Evolutionary conservation across 2,113 vertebrate species (phyloP).

Genomic region (Antechinus flavipes): DNA sequence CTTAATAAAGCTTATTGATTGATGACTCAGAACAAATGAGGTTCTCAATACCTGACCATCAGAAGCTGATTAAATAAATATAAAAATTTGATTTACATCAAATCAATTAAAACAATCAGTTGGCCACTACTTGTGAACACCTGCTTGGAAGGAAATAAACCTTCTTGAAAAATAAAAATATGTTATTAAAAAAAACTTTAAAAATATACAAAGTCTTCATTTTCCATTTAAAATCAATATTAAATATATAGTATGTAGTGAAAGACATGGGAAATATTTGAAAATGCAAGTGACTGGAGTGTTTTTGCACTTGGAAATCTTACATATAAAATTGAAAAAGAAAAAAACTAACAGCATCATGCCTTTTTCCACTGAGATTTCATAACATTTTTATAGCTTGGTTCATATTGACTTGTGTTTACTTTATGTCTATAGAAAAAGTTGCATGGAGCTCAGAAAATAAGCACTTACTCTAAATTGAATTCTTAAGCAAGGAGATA

Average conservation of each 20-base stretch:
- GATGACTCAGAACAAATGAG: not conserved
- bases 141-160: not conserved
- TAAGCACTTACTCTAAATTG: constrained; percentile 31
- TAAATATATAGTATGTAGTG: not conserved
- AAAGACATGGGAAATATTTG: not conserved
- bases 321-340: too few relatives aligned
- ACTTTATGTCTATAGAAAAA: not conserved
- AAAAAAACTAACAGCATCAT: not conserved
- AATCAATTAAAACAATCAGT: not conserved
- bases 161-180: not conserved
- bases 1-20: not conserved
- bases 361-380: not conserved
- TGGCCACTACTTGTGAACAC: not conserved
- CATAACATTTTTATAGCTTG: not conserved
- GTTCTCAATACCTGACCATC: not conserved
- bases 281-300: not conserved
- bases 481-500: constrained; percentile 32
- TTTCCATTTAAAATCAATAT: not conserved
- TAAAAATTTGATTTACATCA: not conserved
- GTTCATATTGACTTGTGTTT: constrained; percentile 32
- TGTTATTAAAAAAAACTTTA: not conserved
- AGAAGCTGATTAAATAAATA: not conserved
- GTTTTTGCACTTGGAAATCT: not conserved
- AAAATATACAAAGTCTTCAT: not conserved
- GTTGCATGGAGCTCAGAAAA: constrained; percentile 32